A percentile compares a stretch with the other conserved stretches of the same genome.
Conservation (phyloP, 1,140 invertebrate genomes). For the Bombus balteatus region DNA sequence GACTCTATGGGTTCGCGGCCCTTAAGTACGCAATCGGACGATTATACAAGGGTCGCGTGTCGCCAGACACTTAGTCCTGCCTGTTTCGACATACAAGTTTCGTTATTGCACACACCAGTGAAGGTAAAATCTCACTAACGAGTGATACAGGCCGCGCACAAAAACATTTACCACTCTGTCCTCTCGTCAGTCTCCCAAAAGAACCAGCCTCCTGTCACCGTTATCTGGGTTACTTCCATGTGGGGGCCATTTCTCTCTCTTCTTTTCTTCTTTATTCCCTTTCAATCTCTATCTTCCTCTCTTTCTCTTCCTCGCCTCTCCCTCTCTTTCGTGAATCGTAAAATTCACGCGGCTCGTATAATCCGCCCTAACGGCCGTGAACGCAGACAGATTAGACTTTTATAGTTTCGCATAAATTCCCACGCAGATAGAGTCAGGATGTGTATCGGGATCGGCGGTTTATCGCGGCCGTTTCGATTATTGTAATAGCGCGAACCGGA, state of each 20-base stretch:
- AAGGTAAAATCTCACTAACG: conserved; percentile 47
- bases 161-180: conserved; percentile 27
- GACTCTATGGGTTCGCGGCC: not conserved
- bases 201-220: not conserved
- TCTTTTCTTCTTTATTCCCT: not conserved
- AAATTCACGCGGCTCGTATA: conserved; percentile 43
- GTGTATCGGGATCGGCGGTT: conserved; percentile 23
- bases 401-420: conserved; percentile 43
- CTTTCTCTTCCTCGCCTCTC: not conserved
- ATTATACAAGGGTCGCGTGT: conserved; percentile 78
- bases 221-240: conserved; percentile 5
- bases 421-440: not conserved
- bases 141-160: conserved; percentile 31
- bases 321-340: not conserved
- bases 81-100: conserved; percentile 42
- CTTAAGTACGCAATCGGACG: conserved; percentile 56
- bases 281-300: not conserved
- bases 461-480: conserved; percentile 45
- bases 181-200: not conserved
- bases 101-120: conserved; percentile 10
- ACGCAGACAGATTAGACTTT: conserved; percentile 51
- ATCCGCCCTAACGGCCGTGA: conserved; percentile 37
- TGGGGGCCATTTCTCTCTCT: not conserved
- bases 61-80: conserved; percentile 70
- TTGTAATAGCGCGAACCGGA: conserved; percentile 36